Evolutionary conservation across 2,113 vertebrate genomes (phyloP).

Genomic region (Lichenostomus cassidix): DNA sequence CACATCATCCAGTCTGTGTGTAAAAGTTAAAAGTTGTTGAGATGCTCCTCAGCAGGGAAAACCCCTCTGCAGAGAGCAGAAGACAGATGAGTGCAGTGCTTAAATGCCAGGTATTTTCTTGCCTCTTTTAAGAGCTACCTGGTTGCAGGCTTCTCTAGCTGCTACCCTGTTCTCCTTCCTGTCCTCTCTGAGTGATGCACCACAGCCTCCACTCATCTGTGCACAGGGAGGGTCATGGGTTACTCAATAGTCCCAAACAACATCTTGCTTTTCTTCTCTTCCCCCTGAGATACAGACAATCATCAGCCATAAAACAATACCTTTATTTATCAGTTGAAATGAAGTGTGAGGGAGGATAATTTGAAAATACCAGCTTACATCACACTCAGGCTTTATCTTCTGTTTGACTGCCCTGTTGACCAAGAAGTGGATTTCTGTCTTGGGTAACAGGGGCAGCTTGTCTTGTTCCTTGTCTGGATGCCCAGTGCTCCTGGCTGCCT

Average conservation of each 20-base stretch:
- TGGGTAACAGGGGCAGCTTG: neutral
- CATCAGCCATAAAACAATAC: neutral
- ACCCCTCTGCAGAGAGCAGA: neutral
- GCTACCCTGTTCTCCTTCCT: neutral
- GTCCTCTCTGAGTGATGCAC: neutral
- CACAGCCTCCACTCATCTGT: neutral
- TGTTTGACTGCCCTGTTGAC: neutral
- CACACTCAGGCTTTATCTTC: neutral
- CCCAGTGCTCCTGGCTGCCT: neutral
- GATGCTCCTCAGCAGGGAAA: neutral
- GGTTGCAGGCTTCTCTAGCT: neutral
- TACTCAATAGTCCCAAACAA: neutral
- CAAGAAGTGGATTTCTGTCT: neutral
- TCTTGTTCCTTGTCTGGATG: neutral
- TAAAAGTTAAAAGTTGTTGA: neutral
- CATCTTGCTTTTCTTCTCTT: neutral
- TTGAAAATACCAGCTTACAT: neutral
- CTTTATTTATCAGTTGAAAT: neutral
- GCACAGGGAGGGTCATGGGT: neutral
- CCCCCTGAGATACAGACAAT: neutral
- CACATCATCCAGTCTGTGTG: fast-evolving
- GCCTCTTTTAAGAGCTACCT: neutral
- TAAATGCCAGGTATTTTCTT: neutral
- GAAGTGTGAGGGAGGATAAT: neutral
- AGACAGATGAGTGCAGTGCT: neutral